These are phyloP conservation scores for Xenopus petersii DNA, from an alignment of 2,797 vertebrate species.

Conservation along the genomic window DNA sequence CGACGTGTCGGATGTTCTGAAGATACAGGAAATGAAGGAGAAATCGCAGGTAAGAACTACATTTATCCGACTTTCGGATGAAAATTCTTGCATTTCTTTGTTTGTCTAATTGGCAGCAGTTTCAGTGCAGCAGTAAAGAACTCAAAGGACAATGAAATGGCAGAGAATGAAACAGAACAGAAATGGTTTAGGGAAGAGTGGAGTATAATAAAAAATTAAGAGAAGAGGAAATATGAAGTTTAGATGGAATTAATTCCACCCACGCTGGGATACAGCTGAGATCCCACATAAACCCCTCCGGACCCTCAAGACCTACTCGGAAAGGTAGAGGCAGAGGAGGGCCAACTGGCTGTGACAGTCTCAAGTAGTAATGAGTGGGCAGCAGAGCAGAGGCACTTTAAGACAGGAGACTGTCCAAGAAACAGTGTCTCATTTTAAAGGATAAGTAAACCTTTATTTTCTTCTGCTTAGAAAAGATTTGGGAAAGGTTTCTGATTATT, in stretches of 20 bases:
- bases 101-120: no score
- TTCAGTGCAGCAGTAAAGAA: no score
- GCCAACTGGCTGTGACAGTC: neutral
- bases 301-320: neutral
- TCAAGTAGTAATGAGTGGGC: neutral
- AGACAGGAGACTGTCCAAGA: neutral
- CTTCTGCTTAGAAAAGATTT: no score
- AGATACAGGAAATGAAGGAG: no score
- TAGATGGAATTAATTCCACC: neutral
- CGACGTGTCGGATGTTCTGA: no score
- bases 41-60: no score
- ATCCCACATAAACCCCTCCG: neutral
- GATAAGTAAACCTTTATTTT: neutral
- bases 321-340: neutral
- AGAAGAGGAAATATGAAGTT: conserved; percentile 12
- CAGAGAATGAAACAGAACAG: no score
- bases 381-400: neutral
- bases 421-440: no score
- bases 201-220: neutral
- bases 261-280: neutral
- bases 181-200: neutral
- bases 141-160: no score
- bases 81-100: no score
- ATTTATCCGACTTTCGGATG: no score
- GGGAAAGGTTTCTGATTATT: no score